Evolutionary conservation across 2,888 invertebrate species (phyloP).

Genomic region (Dasypolia templi): DNA sequence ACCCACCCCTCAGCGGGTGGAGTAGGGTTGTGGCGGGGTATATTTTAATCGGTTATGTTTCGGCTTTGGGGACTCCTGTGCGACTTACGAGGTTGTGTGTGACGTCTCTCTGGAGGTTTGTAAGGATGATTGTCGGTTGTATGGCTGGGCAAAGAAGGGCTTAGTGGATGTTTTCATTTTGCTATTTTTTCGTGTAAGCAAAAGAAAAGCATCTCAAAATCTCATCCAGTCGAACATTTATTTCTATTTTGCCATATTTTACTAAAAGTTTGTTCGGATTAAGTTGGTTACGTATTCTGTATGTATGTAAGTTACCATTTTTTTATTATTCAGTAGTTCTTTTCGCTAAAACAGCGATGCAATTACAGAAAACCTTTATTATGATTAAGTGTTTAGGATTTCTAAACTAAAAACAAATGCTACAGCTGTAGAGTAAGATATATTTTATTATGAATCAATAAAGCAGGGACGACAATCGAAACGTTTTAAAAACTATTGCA

Average conservation of each 20-base stretch:
- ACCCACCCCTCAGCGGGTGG: constrained; percentile 59
- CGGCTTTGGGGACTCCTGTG: constrained; percentile 36
- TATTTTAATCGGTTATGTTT: constrained; percentile 57
- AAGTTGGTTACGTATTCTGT: neutral
- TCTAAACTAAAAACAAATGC: no score
- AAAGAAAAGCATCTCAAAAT: neutral
- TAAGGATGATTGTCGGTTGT: constrained; percentile 16
- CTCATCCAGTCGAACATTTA: neutral
- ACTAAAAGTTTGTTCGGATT: neutral
- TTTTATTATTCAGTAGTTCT: neutral
- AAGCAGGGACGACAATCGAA: no score
- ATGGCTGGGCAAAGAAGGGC: neutral
- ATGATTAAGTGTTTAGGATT: neutral
- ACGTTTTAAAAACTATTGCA: neutral
- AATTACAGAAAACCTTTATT: neutral
- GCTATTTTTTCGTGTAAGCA: neutral
- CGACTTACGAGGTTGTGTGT: constrained; percentile 30
- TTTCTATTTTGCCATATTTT: neutral
- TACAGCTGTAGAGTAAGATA: neutral
- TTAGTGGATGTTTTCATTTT: neutral
- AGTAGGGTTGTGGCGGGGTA: constrained; percentile 66
- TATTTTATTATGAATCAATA: no score
- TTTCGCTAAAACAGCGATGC: neutral
- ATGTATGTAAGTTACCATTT: no score
- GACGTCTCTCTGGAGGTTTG: constrained; percentile 23